Base-by-base conservation (phyloP, 2,888 invertebrate genomes). In the Heliconius charithonia region DNA sequence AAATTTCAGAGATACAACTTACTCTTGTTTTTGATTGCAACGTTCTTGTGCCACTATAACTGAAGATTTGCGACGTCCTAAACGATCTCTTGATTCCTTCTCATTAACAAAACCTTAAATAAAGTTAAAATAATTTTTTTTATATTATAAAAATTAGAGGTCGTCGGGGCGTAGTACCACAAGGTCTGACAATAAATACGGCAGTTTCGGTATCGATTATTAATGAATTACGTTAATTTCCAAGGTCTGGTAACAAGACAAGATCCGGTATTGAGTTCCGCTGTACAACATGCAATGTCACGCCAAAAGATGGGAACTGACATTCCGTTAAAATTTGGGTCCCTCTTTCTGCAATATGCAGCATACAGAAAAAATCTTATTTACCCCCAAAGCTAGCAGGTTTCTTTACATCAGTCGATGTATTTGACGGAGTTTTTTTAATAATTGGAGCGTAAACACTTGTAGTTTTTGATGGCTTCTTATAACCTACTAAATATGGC, bases 401-500 rank as follows among this genome's bases (percentile, higher is more conserved):
- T 86, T 96, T 96, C 83, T 95, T 96, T 0, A 94, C 82, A 45
- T 96, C 96, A 1, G 86, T 84, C 0, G 86, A 83, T 27, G 85
- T 85, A 63, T 81, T 87, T 1, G 92, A 88, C 3, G 89, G 81
- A 0, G 90, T 83, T 85, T 96, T 96, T 84, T 96, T 96, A 41
- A 96, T 95, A 27, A 95, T 91, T 25, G 96, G 95, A 69, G 95
- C 93, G 76, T 96, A 96, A 45, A 89, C 89, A 82, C 95, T 87
- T 81, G 95, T 89, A 76, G 96, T 92, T 87, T 96, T 96, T 32
- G 89, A 81, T 0, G 96, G 96, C 81, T 95, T 95, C 80, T 92
- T 93, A 80, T 95, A 94, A 9, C 95, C 95, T 22, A 97, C 95
- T 83, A 98, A 95, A 86, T 97, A 97, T 0, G 98, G 97, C 72